These are phyloP conservation scores for Athetis lepigone DNA, from an alignment of 2,888 invertebrate species.

Conservation along the genomic window DNA sequence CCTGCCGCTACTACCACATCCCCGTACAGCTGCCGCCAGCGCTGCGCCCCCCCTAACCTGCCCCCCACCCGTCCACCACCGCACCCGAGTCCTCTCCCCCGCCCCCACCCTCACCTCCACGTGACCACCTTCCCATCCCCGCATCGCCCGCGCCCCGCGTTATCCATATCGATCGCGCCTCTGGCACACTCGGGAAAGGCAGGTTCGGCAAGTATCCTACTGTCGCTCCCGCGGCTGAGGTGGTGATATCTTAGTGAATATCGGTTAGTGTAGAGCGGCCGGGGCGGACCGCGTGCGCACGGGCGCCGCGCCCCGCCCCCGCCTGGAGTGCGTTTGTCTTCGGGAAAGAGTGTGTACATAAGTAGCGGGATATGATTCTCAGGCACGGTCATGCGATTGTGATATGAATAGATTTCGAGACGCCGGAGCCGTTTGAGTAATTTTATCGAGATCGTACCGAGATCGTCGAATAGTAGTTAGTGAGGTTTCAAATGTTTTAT, in stretches of 20 bases:
- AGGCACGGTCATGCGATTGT: slow-evolving; percentile 90
- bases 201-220: slow-evolving; percentile 76
- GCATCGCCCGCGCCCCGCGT: slow-evolving; percentile 77
- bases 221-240: slow-evolving; percentile 78
- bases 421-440: slow-evolving; percentile 88
- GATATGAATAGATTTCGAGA: slow-evolving; percentile 90
- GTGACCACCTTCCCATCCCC: slow-evolving; percentile 56
- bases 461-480: slow-evolving; percentile 90
- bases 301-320: slow-evolving; percentile 66
- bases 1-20: slow-evolving; percentile 99
- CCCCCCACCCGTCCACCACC: slow-evolving; percentile 68
- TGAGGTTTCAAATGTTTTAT: slow-evolving; percentile 91
- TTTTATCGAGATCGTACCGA: slow-evolving; percentile 87
- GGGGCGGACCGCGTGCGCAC: slow-evolving; percentile 65
- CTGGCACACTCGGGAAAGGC: slow-evolving; percentile 82
- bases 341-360: slow-evolving; percentile 89
- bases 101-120: slow-evolving; percentile 34
- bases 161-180: slow-evolving; percentile 84
- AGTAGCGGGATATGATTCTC: slow-evolving; percentile 89
- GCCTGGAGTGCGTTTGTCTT: slow-evolving; percentile 74
- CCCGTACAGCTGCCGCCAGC: slow-evolving; percentile 97
- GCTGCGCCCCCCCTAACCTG: slow-evolving; percentile 87
- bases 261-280: slow-evolving; percentile 80
- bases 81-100: slow-evolving; percentile 60
- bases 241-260: slow-evolving; percentile 81